Conservation (phyloP, 2,797 vertebrate genomes). For the Kryptopterus vitreolus region DNA sequence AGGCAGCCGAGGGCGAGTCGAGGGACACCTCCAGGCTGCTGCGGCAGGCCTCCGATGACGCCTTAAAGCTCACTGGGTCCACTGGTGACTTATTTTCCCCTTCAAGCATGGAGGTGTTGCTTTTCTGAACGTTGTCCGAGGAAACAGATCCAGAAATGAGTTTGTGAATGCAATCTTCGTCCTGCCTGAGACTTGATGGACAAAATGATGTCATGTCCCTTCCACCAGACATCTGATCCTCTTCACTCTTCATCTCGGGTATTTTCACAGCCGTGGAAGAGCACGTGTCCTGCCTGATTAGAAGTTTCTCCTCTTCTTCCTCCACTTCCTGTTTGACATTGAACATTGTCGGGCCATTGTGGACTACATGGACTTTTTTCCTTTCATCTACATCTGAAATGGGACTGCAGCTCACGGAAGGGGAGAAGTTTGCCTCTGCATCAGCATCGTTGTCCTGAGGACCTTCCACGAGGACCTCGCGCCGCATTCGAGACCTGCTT, state of each 20-base stretch:
- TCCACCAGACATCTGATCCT: conserved; percentile 58
- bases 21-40: conserved; percentile 90
- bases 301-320: conserved; percentile 69
- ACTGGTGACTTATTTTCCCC: conserved; percentile 71
- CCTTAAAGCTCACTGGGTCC: conserved; percentile 88
- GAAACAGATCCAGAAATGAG: conserved; percentile 59
- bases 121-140: conserved; percentile 67
- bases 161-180: conserved; percentile 58
- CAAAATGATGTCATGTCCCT: conserved; percentile 58
- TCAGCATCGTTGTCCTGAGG: conserved; percentile 89
- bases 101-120: conserved; percentile 65
- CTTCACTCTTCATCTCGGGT: conserved; percentile 73
- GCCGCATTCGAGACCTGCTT: conserved; percentile 94
- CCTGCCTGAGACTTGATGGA: conserved; percentile 69
- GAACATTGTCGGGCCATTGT: conserved; percentile 45
- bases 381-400: conserved; percentile 82
- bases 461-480: conserved; percentile 92
- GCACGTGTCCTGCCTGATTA: conserved; percentile 62
- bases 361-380: conserved; percentile 71
- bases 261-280: conserved; percentile 66
- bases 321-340: conserved; percentile 84
- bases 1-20: conserved; percentile 88
- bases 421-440: conserved; percentile 77
- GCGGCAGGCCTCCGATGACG: conserved; percentile 82
- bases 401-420: conserved; percentile 74